Conservation (phyloP, 2,797 vertebrate genomes). For the Paedocypris micromegethes region DNA sequence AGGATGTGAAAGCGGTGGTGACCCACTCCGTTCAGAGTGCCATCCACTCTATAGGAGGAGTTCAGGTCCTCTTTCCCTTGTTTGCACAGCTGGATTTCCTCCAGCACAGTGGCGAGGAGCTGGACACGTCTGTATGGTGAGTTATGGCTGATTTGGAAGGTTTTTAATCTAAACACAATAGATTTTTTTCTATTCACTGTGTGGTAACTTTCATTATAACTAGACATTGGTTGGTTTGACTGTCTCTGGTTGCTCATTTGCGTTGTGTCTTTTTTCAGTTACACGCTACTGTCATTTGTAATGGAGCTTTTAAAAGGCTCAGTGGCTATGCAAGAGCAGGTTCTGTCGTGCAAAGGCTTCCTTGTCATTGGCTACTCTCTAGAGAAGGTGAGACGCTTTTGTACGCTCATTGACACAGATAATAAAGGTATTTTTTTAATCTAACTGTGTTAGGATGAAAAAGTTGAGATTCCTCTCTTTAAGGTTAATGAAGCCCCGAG, state of each 20-base stretch:
- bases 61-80: constrained; percentile 96
- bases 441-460: too few relatives aligned
- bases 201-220: too few relatives aligned
- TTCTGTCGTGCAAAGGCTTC: constrained; percentile 95
- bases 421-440: too few relatives aligned
- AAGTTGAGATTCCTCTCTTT: too few relatives aligned
- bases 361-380: constrained; percentile 93
- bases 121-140: constrained; percentile 93
- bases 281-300: constrained; percentile 89
- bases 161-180: neutral
- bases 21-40: constrained; percentile 97
- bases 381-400: constrained; percentile 82
- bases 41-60: constrained; percentile 94
- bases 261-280: constrained; percentile 65
- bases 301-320: constrained; percentile 98
- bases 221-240: neutral
- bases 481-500: too few relatives aligned
- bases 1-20: constrained; percentile 97
- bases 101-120: constrained; percentile 81
- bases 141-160: constrained; percentile 12
- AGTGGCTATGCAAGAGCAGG: constrained; percentile 98
- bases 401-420: too few relatives aligned
- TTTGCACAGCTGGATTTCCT: constrained; percentile 93
- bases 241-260: constrained; percentile 29
- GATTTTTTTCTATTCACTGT: too few relatives aligned